phyloP scores from a whole-genome alignment of 1,140 invertebrate species.

The Stenopsyche tienmushanensis region DNA sequence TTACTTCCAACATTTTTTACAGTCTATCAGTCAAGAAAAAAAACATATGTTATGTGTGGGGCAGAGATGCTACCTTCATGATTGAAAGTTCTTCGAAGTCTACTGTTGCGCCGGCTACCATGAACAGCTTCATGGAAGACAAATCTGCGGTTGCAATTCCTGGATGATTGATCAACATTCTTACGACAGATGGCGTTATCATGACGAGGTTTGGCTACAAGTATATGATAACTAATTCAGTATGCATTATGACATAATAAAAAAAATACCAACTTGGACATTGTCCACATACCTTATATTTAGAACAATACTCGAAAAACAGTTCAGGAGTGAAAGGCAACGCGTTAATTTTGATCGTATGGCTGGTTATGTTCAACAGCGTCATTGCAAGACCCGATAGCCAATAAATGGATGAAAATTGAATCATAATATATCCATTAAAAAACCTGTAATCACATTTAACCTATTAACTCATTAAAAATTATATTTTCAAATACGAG shows the following conservation, averaged over 20 bases:
- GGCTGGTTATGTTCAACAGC: conserved; percentile 26
- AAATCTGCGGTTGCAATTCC: conserved; percentile 4
- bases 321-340: conserved; percentile 36
- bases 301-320: conserved; percentile 40
- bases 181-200: conserved; percentile 14
- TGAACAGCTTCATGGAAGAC: conserved; percentile 10
- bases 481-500: not conserved
- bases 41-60: not conserved
- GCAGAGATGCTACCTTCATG: not conserved
- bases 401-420: conserved; percentile 46
- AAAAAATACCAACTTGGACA: not conserved
- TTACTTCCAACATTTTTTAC: not conserved
- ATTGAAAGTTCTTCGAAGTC: conserved; percentile 11
- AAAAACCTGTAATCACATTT: conserved; percentile 12
- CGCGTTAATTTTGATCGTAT: conserved; percentile 35
- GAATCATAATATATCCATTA: conserved; percentile 1
- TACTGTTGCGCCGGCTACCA: conserved; percentile 26
- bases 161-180: conserved; percentile 16
- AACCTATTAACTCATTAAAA: not conserved
- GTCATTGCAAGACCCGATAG: conserved; percentile 39
- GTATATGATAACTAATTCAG: not conserved
- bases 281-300: conserved; percentile 41
- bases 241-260: not conserved
- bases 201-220: conserved; percentile 15
- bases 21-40: not conserved